phyloP scores from a whole-genome alignment of 2,797 vertebrate genomes.

The Thripadectes ignobilis region DNA sequence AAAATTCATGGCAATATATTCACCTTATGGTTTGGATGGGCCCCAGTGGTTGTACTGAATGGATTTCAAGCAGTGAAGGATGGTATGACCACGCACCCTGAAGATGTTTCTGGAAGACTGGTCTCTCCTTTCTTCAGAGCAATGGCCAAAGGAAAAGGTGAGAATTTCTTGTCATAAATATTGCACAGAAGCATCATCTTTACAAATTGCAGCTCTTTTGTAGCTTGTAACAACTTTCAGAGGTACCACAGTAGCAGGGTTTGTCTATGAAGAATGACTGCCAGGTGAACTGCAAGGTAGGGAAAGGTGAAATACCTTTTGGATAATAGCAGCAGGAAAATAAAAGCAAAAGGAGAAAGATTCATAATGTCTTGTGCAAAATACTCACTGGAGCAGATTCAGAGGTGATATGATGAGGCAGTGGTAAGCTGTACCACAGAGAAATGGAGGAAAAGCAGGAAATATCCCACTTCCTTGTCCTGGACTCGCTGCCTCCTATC shows the following conservation, averaged over 20 bases:
- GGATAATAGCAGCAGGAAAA: not conserved
- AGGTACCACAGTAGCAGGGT: not conserved
- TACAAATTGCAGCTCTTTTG: not conserved
- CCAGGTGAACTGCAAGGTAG: not conserved
- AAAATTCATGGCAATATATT: slow-evolving; percentile 53
- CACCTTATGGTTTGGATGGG: slow-evolving; percentile 58
- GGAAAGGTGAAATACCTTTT: not conserved
- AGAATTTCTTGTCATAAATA: not conserved
- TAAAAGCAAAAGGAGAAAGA: not conserved
- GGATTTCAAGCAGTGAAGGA: slow-evolving; percentile 62
- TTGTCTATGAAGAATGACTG: not conserved
- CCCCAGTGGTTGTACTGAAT: slow-evolving; percentile 37
- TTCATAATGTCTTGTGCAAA: not conserved
- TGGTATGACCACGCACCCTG: slow-evolving; percentile 41
- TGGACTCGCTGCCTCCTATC: not conserved
- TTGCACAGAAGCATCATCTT: not conserved
- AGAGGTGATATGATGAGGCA: not conserved
- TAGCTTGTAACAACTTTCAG: not conserved
- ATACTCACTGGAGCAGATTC: not conserved
- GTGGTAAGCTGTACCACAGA: not conserved
- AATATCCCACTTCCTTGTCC: not conserved
- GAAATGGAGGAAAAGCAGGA: not conserved
- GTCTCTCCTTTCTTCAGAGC: slow-evolving; percentile 57
- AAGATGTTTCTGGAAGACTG: slow-evolving; percentile 57
- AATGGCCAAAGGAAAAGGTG: slow-evolving; percentile 63